phyloP scores from a whole-genome alignment of 2,888 invertebrate genomes.

The Oxystoma pomonae region DNA sequence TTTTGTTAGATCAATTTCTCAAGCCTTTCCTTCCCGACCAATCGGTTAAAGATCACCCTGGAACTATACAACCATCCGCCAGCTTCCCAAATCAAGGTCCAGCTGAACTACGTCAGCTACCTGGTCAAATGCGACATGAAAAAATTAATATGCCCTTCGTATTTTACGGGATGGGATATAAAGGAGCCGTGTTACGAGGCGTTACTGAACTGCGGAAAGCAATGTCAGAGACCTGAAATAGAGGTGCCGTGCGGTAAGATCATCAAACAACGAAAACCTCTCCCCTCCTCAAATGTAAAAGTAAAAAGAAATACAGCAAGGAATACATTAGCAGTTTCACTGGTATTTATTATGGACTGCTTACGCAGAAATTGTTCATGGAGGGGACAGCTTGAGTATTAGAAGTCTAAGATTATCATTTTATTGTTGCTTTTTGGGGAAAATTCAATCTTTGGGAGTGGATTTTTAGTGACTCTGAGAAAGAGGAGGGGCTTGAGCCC shows the following conservation, averaged over 20 bases:
- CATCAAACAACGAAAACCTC: too few species aligned
- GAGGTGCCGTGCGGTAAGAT: neutral
- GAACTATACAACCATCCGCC: neutral
- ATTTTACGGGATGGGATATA: neutral
- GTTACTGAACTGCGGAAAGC: neutral
- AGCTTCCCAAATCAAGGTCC: neutral
- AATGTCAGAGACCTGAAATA: neutral
- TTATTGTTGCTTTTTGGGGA: too few species aligned
- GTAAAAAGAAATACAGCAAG: too few species aligned
- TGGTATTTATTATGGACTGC: too few species aligned
- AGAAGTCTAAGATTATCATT: too few species aligned
- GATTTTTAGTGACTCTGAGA: too few species aligned
- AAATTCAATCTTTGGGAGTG: too few species aligned
- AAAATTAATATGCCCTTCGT: neutral
- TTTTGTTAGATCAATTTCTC: neutral
- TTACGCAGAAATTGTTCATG: too few species aligned
- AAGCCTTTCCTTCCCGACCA: neutral
- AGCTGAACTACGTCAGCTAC: neutral
- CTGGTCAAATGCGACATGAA: neutral
- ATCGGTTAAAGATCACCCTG: neutral
- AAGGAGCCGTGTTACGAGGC: neutral
- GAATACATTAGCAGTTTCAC: too few species aligned
- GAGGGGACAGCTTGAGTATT: too few species aligned
- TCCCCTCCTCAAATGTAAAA: too few species aligned
- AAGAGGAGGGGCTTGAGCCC: too few species aligned